Base-by-base conservation (phyloP, 2,113 vertebrate genomes). In the Rhinogobius similis region DNA sequence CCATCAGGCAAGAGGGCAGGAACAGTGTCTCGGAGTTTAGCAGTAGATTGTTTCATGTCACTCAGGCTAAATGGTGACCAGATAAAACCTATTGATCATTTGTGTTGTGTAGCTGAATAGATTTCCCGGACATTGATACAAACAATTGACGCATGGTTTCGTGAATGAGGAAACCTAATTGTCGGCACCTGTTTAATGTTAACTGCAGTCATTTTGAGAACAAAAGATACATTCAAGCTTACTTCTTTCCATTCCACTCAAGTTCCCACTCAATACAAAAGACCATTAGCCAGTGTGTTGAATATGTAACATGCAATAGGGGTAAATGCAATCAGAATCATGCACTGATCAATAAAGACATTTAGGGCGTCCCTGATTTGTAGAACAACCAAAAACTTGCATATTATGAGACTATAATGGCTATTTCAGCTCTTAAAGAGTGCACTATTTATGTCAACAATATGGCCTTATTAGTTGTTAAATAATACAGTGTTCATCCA, bases 61-160 rank as follows among this genome's bases (percentile, higher is more conserved):
- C 6, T 41, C 32, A 23, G n/a, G 7, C 32, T 63, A 20, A 32
- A 26, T 27, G 23, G 53, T 55, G 50, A 24, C 4, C 10, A 13
- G 53, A 14, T 5, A 8, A 32, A 61, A 61, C 3, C 18, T 36
- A n/a, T n/a, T 21, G 58, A n/a, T n/a, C 9, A 11, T 18, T 36
- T 61, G 21, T 20, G 29, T n/a, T 21, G 44, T 63, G 24, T 41
- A 10, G 62, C 9, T 39, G 29, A 10, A 7, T 11, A 10, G 55
- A 58, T 26, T 58, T 16, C 24, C n/a, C 48, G 26, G 46, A 68
- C 52, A 18, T 29, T 18, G 58, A 71, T 61, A 79, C 75, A 55
- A 69, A 76, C 14, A 72, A 82, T 80, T 76, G 56, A 80, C 76
- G 46, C 38, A 20, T 12, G 20, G 67, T 52, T 53, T 63, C n/a